A percentile compares a stretch with the other conserved stretches of the same genome.
phyloP scores from a whole-genome alignment of 1,140 invertebrate genomes.

The Episyrphus balteatus region DNA sequence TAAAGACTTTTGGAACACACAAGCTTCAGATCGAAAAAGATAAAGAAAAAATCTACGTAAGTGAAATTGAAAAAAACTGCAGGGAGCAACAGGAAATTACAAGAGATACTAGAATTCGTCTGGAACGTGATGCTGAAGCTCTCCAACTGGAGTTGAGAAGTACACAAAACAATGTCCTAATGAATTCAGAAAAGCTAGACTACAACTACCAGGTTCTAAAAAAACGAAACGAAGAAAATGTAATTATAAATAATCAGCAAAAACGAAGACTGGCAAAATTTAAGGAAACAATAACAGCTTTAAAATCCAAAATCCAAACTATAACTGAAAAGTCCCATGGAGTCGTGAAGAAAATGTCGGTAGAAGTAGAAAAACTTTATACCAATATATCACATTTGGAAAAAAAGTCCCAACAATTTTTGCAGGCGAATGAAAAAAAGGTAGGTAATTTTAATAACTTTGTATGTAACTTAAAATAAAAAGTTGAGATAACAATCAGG shows the following conservation, averaged over 20 bases:
- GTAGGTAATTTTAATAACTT: conserved; percentile 13
- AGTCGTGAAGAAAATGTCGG: conserved; percentile 44
- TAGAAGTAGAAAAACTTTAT: conserved; percentile 51
- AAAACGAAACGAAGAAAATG: conserved; percentile 75
- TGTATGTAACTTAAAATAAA: no score
- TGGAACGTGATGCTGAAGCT: conserved; percentile 58
- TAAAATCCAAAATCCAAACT: conserved; percentile 49
- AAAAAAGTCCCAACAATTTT: conserved; percentile 53
- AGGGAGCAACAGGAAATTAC: conserved; percentile 58
- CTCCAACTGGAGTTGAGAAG: conserved; percentile 67
- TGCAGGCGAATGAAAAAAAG: conserved; percentile 46
- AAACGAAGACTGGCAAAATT: conserved; percentile 71
- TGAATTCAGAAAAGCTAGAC: conserved; percentile 78
- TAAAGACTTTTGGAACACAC: conserved; percentile 50
- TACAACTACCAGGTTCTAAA: conserved; percentile 77
- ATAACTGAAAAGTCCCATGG: conserved; percentile 44
- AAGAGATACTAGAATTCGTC: conserved; percentile 51
- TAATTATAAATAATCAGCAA: conserved; percentile 69
- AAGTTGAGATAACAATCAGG: no score
- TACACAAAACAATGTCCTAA: conserved; percentile 54
- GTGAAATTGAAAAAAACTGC: conserved; percentile 46
- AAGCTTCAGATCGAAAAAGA: conserved; percentile 39
- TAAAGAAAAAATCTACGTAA: conserved; percentile 46
- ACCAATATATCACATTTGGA: conserved; percentile 54
- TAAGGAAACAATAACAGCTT: conserved; percentile 52